phyloP scores from a whole-genome alignment of 2,888 invertebrate genomes.

The Andrena flavipes region DNA sequence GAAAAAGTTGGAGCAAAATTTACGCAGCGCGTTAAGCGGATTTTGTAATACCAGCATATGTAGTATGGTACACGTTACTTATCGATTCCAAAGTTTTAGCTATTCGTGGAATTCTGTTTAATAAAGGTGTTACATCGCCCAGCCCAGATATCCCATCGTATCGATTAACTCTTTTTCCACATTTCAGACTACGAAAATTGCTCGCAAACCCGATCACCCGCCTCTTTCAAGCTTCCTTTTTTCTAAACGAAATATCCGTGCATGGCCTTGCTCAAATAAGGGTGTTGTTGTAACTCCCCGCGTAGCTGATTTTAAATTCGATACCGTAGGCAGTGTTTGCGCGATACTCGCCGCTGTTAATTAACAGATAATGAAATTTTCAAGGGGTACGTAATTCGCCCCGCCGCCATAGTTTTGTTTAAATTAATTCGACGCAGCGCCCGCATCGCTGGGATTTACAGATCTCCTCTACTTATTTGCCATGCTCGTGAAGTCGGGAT shows the following conservation, averaged over 20 bases:
- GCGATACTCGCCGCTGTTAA: slow-evolving; percentile 12
- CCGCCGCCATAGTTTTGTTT: slow-evolving; percentile 11
- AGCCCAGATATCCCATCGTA: too few species aligned
- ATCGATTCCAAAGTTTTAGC: too few species aligned
- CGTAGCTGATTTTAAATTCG: slow-evolving; percentile 21
- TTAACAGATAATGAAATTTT: slow-evolving; percentile 30
- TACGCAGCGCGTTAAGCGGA: too few species aligned
- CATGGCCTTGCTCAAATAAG: not conserved
- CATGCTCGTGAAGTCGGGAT: not conserved
- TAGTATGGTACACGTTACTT: too few species aligned
- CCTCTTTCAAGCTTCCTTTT: not conserved
- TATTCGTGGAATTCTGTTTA: too few species aligned
- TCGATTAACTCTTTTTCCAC: too few species aligned
- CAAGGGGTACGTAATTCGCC: slow-evolving; percentile 10
- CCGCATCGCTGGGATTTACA: slow-evolving; percentile 4
- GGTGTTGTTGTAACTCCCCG: not conserved
- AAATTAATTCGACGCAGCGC: slow-evolving; percentile 16
- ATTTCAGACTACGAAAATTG: too few species aligned
- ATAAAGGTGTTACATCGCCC: too few species aligned
- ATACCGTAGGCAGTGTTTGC: slow-evolving; percentile 10
- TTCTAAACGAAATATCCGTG: not conserved
- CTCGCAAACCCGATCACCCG: too few species aligned
- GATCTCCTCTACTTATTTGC: not conserved
- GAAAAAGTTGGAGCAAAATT: too few species aligned
- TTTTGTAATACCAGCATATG: too few species aligned